Conservation (phyloP, 2,797 vertebrate species). For the Microcaecilia unicolor region DNA sequence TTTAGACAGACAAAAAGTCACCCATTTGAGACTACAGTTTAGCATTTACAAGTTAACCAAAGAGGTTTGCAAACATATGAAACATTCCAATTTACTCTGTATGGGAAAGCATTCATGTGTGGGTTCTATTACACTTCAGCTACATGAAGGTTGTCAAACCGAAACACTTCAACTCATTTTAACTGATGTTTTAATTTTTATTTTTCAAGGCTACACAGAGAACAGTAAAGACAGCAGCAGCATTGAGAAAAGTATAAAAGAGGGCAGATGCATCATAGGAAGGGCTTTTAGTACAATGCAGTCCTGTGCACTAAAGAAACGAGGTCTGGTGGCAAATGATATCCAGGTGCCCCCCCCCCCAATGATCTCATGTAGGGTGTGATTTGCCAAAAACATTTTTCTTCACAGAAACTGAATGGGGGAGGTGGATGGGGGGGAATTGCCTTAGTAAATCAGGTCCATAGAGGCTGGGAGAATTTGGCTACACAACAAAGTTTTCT, state of each 20-base stretch:
- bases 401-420: too few species aligned
- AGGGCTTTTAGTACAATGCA: constrained; percentile 45
- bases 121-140: constrained; percentile 55
- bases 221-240: constrained; percentile 51
- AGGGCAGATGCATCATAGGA: constrained; percentile 60
- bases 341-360: constrained; percentile 20
- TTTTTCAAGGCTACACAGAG: constrained; percentile 45
- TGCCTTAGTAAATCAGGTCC: constrained; percentile 16
- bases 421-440: too few species aligned
- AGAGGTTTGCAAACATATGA: constrained; percentile 58
- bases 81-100: constrained; percentile 68
- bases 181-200: constrained; percentile 40
- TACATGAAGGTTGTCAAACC: constrained; percentile 66
- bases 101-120: constrained; percentile 59
- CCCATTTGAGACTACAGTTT: constrained; percentile 58
- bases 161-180: constrained; percentile 55
- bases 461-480: constrained; percentile 21
- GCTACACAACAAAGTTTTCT: too few species aligned
- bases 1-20: constrained; percentile 74
- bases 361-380: too few species aligned
- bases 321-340: constrained; percentile 17
- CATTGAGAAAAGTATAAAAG: constrained; percentile 64
- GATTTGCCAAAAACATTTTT: too few species aligned
- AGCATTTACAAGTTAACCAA: constrained; percentile 63
- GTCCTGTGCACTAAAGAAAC: constrained; percentile 32